A percentile compares a stretch with the other conserved stretches of the same genome.
These are phyloP conservation scores for Enteromius unitaeniatus DNA, from an alignment of 2,797 vertebrate species.

Conservation along the genomic window DNA sequence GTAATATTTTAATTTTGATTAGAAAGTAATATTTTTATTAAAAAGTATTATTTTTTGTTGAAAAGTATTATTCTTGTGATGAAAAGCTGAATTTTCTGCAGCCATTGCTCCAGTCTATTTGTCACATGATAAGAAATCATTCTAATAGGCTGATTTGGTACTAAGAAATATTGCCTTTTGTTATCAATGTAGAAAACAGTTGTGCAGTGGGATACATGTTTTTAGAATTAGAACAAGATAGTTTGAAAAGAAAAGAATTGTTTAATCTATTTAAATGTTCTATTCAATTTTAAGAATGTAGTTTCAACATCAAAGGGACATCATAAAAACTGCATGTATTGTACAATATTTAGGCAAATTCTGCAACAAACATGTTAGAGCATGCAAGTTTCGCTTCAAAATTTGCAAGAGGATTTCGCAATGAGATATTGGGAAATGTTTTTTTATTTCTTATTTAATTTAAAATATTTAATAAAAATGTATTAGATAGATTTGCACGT, in stretches of 20 bases:
- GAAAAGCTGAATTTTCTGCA: neutral
- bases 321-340: neutral
- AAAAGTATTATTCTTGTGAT: neutral
- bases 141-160: neutral
- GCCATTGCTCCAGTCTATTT: neutral
- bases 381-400: neutral
- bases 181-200: neutral
- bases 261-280: neutral
- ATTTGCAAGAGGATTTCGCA: neutral
- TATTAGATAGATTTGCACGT: neutral
- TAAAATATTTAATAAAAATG: neutral
- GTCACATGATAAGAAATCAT: neutral
- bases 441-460: neutral
- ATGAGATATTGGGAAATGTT: neutral
- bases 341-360: neutral
- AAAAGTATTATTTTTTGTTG: neutral
- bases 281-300: neutral
- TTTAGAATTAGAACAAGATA: neutral
- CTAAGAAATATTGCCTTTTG: neutral
- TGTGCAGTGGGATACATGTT: neutral
- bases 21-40: neutral
- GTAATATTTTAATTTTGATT: too few species aligned
- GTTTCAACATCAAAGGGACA: neutral
- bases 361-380: neutral
- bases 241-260: neutral